phyloP scores from a whole-genome alignment of 2,113 vertebrate species.

The Leiothrix lutea region DNA sequence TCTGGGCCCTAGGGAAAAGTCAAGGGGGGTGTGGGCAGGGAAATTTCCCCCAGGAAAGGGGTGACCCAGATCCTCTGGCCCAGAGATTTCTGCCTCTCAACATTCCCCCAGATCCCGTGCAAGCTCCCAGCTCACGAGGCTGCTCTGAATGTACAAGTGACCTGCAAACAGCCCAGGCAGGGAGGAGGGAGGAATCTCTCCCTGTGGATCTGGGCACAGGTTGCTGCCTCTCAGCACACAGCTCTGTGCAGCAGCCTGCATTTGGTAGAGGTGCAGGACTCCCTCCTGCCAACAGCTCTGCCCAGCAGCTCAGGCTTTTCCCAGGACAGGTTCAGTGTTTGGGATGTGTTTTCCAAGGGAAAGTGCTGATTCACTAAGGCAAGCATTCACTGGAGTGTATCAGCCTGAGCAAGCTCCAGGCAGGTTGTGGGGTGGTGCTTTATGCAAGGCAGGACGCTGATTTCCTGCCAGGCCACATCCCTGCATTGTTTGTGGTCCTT shows the following conservation, averaged over 20 bases:
- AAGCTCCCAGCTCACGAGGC: background rate
- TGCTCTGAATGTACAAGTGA: background rate
- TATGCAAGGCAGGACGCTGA: background rate
- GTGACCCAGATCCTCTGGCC: background rate
- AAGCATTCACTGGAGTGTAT: rapidly evolving
- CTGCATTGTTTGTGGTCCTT: background rate
- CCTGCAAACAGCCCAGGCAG: background rate
- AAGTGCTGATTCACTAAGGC: background rate
- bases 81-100: background rate
- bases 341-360: background rate
- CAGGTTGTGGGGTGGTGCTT: background rate
- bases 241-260: background rate
- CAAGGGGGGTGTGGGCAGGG: background rate
- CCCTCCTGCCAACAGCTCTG: background rate
- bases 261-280: background rate
- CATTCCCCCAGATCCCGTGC: rapidly evolving
- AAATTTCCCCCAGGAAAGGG: background rate
- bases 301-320: background rate
- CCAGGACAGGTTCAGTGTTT: background rate
- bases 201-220: background rate
- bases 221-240: background rate
- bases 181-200: background rate
- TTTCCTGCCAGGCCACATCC: background rate
- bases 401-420: rapidly evolving
- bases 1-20: background rate